Evolutionary conservation across 2,888 invertebrate species (phyloP), one percentile per base, ranked within the genome.

Genomic region (Xylota segnis): DNA sequence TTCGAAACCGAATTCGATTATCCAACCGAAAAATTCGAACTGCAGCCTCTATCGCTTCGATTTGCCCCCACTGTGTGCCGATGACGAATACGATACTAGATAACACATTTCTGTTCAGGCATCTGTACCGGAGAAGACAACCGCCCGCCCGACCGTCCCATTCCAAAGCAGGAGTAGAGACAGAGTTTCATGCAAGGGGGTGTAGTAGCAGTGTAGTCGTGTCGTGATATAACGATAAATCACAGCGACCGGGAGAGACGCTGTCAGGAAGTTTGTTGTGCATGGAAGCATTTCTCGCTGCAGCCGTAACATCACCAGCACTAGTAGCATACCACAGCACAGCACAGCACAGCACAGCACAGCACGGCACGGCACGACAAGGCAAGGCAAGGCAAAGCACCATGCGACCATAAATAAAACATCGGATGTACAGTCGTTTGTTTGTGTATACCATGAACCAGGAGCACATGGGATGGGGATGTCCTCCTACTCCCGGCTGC

Each of bases 261-360:
- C 82, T 86, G 86, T 86, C 86, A 86, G 86, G 82, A 86, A 86
- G 86, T 86, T 86, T 86, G 86, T 72, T 82, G 76, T 86, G 76
- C 82, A 86, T 76, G 66, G 82, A 56, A 86, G 76, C 82, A 82
- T 66, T 82, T 50, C 65, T 81, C 59, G 40, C 23, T 40, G 59
- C 59, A 58, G 37, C 34, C 5, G 27, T 29, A 78, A 29, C 72
- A 54, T 54, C 54, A 54, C n/a, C 54, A 27, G 32, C 29, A 58
- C 56, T 16, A 16, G 56, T 34, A 34, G 32, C 32, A 23, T 23
- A 23, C 14, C 32, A 32, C 14, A 29, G 52, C 14, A 32, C 32
- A 29, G n/a, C n/a, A n/a, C 54, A 27, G 32, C 29, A 58, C 56
- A 34, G 32, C 32, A 23, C 3, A 23, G 29, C 32, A 32, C 14